A percentile compares a stretch with the other conserved stretches of the same genome.
Evolutionary conservation across 2,113 vertebrate genomes (phyloP).

Genomic region (Thymallus thymallus): DNA sequence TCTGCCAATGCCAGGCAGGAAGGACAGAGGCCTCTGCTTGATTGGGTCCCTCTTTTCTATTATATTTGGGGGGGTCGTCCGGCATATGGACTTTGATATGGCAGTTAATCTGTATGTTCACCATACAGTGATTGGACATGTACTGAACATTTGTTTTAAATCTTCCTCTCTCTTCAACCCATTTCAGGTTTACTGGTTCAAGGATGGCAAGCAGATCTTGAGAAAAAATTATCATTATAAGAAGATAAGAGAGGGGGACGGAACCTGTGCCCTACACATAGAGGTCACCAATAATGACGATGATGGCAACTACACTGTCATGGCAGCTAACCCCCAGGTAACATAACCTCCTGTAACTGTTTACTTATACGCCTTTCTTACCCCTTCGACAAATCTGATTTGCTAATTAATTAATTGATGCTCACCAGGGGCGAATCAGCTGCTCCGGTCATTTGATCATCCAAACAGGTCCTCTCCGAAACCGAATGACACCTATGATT

Average conservation of each 20-base stretch:
- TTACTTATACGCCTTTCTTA: neutral
- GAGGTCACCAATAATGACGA: conserved; percentile 82
- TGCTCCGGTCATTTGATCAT: conserved; percentile 95
- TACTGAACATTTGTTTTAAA: too few relatives aligned
- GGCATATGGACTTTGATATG: too few relatives aligned
- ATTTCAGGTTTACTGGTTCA: conserved; percentile 96
- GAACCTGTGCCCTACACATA: conserved; percentile 86
- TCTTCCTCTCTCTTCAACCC: neutral
- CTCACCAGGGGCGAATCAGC: conserved; percentile 89
- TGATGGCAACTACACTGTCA: conserved; percentile 95
- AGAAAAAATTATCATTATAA: conserved; percentile 87
- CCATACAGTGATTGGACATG: too few relatives aligned
- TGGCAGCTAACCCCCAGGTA: conserved; percentile 97
- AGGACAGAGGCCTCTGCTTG: too few relatives aligned
- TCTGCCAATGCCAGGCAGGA: neutral
- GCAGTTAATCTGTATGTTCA: too few relatives aligned
- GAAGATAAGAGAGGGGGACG: conserved; percentile 88
- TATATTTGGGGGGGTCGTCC: too few relatives aligned
- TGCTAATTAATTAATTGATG: conserved; percentile 3
- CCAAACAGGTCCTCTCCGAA: conserved; percentile 82
- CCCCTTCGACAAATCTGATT: conserved; percentile 3
- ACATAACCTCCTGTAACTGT: conserved; percentile 41
- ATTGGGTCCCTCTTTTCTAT: too few relatives aligned
- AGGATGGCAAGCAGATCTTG: conserved; percentile 95
- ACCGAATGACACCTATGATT: conserved; percentile 71